phyloP scores from a whole-genome alignment of 2,113 vertebrate species.

The Calyptomena viridis region DNA sequence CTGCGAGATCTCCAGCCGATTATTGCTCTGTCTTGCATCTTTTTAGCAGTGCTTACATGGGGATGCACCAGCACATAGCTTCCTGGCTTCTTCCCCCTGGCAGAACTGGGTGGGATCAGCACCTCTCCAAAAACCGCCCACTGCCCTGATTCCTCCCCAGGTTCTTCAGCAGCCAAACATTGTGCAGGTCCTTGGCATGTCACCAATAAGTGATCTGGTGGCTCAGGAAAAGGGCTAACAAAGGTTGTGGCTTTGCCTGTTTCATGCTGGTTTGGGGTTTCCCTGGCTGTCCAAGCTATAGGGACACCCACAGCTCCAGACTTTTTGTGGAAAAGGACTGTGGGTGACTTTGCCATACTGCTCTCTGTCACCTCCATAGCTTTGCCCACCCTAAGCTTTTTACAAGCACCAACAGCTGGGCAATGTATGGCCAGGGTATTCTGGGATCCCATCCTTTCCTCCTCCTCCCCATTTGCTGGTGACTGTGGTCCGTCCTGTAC shows the following conservation, averaged over 20 bases:
- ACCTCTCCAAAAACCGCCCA: neutral
- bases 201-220: neutral
- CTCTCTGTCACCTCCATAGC: neutral
- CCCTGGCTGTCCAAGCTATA: neutral
- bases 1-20: neutral
- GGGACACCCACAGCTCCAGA: neutral
- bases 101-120: neutral
- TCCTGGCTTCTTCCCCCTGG: neutral
- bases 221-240: neutral
- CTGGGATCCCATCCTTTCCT: neutral
- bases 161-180: neutral
- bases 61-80: neutral
- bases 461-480: neutral
- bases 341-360: fast-evolving
- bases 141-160: neutral
- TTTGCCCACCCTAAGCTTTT: neutral
- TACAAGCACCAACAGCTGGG: neutral
- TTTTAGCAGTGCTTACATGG: fast-evolving
- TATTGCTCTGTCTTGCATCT: neutral
- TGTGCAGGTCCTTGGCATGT: fast-evolving
- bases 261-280: neutral
- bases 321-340: neutral
- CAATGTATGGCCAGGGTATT: neutral
- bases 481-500: neutral
- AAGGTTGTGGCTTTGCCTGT: neutral